Base-by-base conservation (phyloP, 2,113 vertebrate genomes). In the Rhynchopsitta pachyrhyncha region DNA sequence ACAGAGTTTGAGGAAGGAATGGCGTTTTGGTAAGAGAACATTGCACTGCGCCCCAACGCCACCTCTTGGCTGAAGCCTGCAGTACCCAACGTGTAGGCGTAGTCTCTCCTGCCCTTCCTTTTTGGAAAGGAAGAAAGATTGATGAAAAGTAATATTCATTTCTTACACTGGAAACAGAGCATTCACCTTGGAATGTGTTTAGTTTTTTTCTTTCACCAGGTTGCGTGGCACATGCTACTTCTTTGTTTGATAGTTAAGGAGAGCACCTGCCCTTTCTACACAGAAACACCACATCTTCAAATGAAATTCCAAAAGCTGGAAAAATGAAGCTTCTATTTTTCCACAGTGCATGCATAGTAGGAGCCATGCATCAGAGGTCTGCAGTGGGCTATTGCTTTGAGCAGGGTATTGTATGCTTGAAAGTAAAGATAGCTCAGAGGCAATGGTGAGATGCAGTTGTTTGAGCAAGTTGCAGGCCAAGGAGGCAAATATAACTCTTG, bases 41-140 rank as follows among this genome's bases (percentile, higher is more conserved):
- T 91, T 96, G 46, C 55, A 3, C 52, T 98, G 93, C 83, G 25
- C 44, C 95, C 91, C 90, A 81, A 78, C 80, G 97, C 97, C 98
- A 98, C 93, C 97, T 98, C 91, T 97, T 86, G 97, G 98, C 92
- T 83, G 59, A 81, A 90, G 52, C 82, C 68, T 53, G 95, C 81
- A 96, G 92, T 63, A 39, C 42, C 31, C 50, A 20, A 4, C 1
- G 44, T 10, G 18, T 23, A 39, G 70, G 46, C 28, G 35, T 5
- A 67, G 20, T 6, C 39, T 37, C n/a, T 37, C 46, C 59, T 50
- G 73, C 13, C 42, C 18, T 76, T 66, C 39, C 4, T n/a, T 28
- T 14, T 41, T 18, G 18, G 12, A 25, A 80, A 49, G 44, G 25
- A 41, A 52, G 41, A 70, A 50, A 44, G 19, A 41, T 1, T 33